A percentile compares a stretch with the other conserved stretches of the same genome.
Evolutionary conservation across 2,797 vertebrate species (phyloP).

Genomic region (Pogoniulus pusillus): DNA sequence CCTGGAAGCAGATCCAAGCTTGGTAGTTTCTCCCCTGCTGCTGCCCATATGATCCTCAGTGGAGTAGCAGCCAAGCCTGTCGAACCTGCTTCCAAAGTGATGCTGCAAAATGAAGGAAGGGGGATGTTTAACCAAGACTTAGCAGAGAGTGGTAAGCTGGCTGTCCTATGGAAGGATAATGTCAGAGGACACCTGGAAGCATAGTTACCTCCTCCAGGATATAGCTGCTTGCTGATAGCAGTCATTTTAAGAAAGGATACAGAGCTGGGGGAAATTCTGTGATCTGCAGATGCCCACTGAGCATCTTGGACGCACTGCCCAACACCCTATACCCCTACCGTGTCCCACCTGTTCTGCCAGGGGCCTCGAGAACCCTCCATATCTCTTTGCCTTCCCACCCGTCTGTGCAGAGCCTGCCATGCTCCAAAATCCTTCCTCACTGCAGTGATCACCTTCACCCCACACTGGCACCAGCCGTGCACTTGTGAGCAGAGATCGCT

Average conservation of each 20-base stretch:
- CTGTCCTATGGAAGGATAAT: not conserved
- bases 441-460: not conserved
- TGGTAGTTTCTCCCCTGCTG: not conserved
- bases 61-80: not conserved
- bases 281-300: not conserved
- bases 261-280: not conserved
- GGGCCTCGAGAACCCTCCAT: not conserved
- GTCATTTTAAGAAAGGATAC: not conserved
- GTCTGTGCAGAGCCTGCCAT: rapidly evolving
- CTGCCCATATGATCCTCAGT: not conserved
- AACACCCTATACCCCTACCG: not conserved
- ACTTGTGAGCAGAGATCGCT: not conserved
- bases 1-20: not conserved
- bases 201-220: not conserved
- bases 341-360: not conserved
- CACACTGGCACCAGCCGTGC: no score
- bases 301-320: rapidly evolving
- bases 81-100: not conserved
- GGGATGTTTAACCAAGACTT: not conserved
- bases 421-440: not conserved
- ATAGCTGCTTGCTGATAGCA: not conserved
- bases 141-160: not conserved
- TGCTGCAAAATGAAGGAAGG: not conserved
- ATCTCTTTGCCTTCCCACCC: not conserved
- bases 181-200: not conserved